Percentiles rank a stretch among this genome's conserved stretches.
These are phyloP conservation scores for Colostygia pectinataria DNA, from an alignment of 2,888 invertebrate genomes.

Conservation along the genomic window DNA sequence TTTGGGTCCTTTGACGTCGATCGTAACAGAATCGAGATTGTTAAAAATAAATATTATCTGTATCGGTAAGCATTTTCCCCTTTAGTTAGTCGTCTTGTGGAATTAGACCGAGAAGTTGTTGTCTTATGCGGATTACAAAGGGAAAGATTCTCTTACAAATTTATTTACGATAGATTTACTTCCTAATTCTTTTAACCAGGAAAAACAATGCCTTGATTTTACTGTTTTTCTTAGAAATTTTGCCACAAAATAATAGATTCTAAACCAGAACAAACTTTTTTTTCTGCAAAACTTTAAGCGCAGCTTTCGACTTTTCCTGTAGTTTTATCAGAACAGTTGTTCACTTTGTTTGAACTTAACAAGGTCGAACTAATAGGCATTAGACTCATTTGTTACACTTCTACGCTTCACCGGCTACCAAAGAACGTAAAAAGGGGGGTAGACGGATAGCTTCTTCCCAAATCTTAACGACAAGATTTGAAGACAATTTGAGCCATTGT, in stretches of 20 bases:
- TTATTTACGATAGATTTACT: neutral
- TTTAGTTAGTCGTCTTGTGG: slow-evolving; percentile 47
- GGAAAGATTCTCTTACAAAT: neutral
- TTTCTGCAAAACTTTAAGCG: too few species aligned
- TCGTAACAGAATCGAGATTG: slow-evolving; percentile 64
- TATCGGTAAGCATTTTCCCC: slow-evolving; percentile 40
- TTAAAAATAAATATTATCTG: slow-evolving; percentile 59
- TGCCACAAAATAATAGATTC: slow-evolving; percentile 16
- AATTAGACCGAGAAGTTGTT: slow-evolving; percentile 24
- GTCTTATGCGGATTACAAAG: slow-evolving; percentile 18
- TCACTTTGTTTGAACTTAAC: slow-evolving; percentile 74
- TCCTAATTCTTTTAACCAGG: neutral
- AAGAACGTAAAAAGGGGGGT: slow-evolving; percentile 65
- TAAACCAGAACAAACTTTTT: slow-evolving; percentile 28
- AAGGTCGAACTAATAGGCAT: slow-evolving; percentile 76
- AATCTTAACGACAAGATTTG: slow-evolving; percentile 46
- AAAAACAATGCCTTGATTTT: neutral
- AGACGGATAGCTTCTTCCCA: slow-evolving; percentile 55
- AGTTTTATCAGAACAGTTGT: slow-evolving; percentile 59
- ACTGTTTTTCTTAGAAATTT: slow-evolving; percentile 1
- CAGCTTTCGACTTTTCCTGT: slow-evolving; percentile 55
- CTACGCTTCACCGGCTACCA: slow-evolving; percentile 68
- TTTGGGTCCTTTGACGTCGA: slow-evolving; percentile 75
- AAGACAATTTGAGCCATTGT: slow-evolving; percentile 14
- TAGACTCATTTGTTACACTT: slow-evolving; percentile 75